phyloP scores from a whole-genome alignment of 2,888 invertebrate genomes.

The Stegophylla sp. region DNA sequence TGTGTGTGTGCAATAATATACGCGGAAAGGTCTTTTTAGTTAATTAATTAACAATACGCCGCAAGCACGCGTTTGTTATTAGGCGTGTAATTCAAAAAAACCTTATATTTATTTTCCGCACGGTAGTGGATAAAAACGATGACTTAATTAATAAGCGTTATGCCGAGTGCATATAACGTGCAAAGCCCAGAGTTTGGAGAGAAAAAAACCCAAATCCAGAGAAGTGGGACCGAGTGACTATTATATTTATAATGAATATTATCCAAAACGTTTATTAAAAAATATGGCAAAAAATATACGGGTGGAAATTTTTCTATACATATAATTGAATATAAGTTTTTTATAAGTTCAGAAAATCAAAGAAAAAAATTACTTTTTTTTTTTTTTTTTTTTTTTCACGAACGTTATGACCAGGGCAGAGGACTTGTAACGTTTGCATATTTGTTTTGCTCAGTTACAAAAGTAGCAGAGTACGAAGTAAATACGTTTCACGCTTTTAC shows the following conservation, averaged over 20 bases:
- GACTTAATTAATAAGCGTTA: background rate
- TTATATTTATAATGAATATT: no score
- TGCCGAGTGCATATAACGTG: background rate
- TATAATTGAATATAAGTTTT: no score
- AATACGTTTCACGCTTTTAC: no score
- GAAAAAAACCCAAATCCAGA: background rate
- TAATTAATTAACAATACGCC: conserved; percentile 27
- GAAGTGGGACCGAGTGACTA: background rate
- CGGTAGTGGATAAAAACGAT: background rate
- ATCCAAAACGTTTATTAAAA: background rate
- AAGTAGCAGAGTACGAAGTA: no score
- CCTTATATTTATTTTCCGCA: conserved; percentile 10
- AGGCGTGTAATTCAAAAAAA: background rate
- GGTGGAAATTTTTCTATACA: no score
- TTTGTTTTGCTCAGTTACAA: no score
- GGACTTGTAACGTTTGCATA: no score
- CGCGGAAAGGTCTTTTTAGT: background rate
- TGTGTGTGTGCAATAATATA: background rate
- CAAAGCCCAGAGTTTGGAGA: background rate
- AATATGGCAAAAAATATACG: background rate
- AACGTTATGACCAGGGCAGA: no score
- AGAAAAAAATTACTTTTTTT: no score
- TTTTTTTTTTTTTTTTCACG: no score
- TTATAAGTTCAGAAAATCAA: no score
- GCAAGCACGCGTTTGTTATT: background rate